Evolutionary conservation across 1,140 invertebrate species (phyloP).

Genomic region (Cotesia vestalis): DNA sequence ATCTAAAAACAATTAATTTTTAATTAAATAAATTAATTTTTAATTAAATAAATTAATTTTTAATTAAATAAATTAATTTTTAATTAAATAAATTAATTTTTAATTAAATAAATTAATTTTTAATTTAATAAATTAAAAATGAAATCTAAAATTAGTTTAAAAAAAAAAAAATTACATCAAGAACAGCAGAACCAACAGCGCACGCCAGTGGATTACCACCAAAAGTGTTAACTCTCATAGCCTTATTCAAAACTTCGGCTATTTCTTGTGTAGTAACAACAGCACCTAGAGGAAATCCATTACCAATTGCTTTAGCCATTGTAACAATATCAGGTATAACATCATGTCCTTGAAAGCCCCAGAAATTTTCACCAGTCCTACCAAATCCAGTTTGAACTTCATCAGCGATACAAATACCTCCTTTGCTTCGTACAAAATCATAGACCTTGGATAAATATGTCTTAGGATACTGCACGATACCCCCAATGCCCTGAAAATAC

Average conservation of each 20-base stretch:
- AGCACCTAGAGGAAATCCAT: constrained; percentile 94
- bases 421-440: constrained; percentile 79
- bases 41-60: background rate
- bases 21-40: constrained; percentile 6
- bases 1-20: constrained; percentile 68
- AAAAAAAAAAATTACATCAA: constrained; percentile 74
- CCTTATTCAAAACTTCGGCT: constrained; percentile 76
- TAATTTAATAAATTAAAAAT: constrained; percentile 6
- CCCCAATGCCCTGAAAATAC: constrained; percentile 80
- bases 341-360: constrained; percentile 92
- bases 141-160: constrained; percentile 19
- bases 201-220: constrained; percentile 94
- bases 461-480: constrained; percentile 90
- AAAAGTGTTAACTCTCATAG: constrained; percentile 94
- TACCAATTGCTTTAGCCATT: constrained; percentile 89
- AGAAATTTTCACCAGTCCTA: constrained; percentile 90
- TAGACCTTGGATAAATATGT: constrained; percentile 86
- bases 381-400: constrained; percentile 98
- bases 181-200: constrained; percentile 85
- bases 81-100: background rate
- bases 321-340: constrained; percentile 92
- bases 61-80: background rate
- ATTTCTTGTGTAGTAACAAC: constrained; percentile 91
- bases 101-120: background rate
- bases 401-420: constrained; percentile 90